Evolutionary conservation across 2,888 invertebrate species (phyloP), one percentile per base, ranked within the genome.

Genomic region (Drosophila limbata): DNA sequence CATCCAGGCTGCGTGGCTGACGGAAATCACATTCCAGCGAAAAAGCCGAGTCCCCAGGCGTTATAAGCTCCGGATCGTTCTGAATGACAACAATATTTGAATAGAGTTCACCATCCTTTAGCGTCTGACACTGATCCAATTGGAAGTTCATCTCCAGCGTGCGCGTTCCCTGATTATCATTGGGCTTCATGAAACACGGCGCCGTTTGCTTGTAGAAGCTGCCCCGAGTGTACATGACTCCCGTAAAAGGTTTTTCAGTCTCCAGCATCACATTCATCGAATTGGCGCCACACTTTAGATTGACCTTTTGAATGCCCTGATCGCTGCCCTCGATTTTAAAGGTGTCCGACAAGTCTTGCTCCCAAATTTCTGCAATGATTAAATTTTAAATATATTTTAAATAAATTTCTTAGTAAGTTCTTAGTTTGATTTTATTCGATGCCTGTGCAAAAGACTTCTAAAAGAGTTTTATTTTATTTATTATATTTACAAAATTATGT

Each of bases 41-140:
- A 85, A 95, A 95, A 39, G 95, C 95, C 4, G 95, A 94, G 86
- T 95, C 95, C 2, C 95, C 95, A 0, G 95, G 95, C 75, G 94
- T 94, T 68, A 95, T 94, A 15, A 95, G 89, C 78, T 95, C 94
- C 51, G 95, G 94, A 90, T 95, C 95, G 79, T 95, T 94, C 89
- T 95, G 95, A 52, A 95, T 92, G 3, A 95, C 94, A 25, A 95
- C 93, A 47, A 94, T 93, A 78, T 95, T 95, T 0, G 94, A 94
- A 85, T 94, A 95, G 4, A 94, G 92, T 42, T 94, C 94, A 13
- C 93, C 94, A 63, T 94, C 93, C 74, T 94, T 93, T 69, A 93
- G 90, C 0, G 94, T 94, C 76, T 94, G 93, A 70, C 95, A 95
- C 75, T 94, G 92, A 77, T 94, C 92, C 63, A 95, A 91, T 35